Percentiles rank a stretch among this genome's conserved stretches.
phyloP scores from a whole-genome alignment of 2,113 vertebrate genomes.

The Eulemur macaco region DNA sequence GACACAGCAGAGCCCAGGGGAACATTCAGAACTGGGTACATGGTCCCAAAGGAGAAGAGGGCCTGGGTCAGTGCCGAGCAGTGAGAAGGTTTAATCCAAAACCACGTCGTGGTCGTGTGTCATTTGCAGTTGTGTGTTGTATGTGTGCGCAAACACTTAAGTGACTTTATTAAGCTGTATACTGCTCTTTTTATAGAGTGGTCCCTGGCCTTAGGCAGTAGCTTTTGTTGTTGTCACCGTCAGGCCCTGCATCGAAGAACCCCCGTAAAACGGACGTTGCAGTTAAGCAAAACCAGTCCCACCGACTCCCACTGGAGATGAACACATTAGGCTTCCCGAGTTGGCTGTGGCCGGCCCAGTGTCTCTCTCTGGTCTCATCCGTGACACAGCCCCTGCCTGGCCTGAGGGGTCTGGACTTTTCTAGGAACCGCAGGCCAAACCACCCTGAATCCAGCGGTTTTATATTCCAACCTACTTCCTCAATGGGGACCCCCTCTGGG shows the following conservation, averaged over 20 bases:
- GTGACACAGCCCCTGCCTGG: not conserved
- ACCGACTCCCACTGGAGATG: no score
- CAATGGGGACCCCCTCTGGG: fast-evolving
- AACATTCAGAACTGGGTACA: not conserved
- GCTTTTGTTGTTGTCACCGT: not conserved
- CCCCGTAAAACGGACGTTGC: fast-evolving
- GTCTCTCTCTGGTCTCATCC: fast-evolving
- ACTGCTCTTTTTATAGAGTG: not conserved
- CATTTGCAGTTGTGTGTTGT: not conserved
- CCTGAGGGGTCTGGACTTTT: not conserved
- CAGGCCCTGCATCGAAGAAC: not conserved
- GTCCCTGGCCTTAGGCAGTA: not conserved
- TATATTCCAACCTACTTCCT: not conserved
- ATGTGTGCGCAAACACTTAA: not conserved
- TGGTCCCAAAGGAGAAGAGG: not conserved
- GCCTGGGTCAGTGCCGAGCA: not conserved
- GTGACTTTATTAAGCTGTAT: not conserved
- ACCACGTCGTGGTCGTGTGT: not conserved
- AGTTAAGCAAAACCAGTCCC: not conserved
- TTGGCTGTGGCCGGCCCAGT: fast-evolving
- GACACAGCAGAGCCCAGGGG: not conserved
- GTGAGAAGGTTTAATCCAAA: not conserved
- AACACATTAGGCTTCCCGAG: not conserved
- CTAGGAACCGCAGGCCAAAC: not conserved
- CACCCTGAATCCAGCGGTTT: not conserved